Evolutionary conservation across 2,797 vertebrate genomes (phyloP), one percentile per base, ranked within the genome.

Genomic region (Notoglanidium macrostoma): DNA sequence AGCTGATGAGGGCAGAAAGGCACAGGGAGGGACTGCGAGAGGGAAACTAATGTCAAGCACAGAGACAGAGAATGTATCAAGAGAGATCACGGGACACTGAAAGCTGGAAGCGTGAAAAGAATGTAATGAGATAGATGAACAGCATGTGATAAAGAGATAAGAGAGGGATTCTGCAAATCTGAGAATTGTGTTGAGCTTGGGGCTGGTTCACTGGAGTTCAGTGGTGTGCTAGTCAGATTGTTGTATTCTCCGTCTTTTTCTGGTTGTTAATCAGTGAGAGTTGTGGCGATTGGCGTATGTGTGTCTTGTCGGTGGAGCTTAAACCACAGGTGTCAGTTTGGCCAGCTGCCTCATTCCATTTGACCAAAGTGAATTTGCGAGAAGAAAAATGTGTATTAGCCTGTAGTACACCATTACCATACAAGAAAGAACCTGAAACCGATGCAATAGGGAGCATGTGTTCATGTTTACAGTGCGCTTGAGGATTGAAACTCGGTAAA

Each of bases 31-130:
- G 44, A 63, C 19, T 57, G 55, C 29, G 29, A 63, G 70, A 19
- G 23, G 68, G 44, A 83, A 83, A 83, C n/a, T 83, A 54, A 87
- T 61, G 59, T 87, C 86, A 87, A 21, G 78, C 67, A 29, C 51
- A 11, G 61, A 68, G 59, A 17, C 29, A 44, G 44, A 49, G 70
- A 23, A 32, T 2, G 76, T 79, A 49, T 61, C 70, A 29, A n/a
- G 29, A 80, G 65, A 80, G 85, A 80, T 46, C 11, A 57, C 7
- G 49, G 35, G 15, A n/a, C 35, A 68, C 79, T 65, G 54, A 68
- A 80, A 79, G 17, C 32, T 57, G 76, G 68, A 44, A 80, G 46
- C 6, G 35, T 70, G 51, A 32, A 59, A 35, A 26, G 40, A 78
- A 73, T 61, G 29, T 61, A 70, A 61, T 82, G 55, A 35, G 55